These are phyloP conservation scores for Menidia menidia DNA, from an alignment of 2,797 vertebrate species.

Conservation along the genomic window DNA sequence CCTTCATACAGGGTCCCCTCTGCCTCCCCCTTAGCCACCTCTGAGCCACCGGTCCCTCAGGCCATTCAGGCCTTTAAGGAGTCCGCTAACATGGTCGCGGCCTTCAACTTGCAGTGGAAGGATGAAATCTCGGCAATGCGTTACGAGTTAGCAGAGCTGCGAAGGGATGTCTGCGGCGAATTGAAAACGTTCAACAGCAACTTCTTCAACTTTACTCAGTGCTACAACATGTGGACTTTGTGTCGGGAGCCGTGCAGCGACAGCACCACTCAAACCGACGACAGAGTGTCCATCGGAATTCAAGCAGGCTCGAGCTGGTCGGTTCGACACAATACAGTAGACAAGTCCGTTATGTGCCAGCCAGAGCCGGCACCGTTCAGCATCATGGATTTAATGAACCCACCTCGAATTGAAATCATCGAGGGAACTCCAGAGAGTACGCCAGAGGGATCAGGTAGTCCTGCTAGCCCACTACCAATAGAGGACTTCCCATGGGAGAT, in stretches of 20 bases:
- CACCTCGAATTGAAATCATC: constrained; percentile 84
- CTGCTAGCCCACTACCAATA: constrained; percentile 81
- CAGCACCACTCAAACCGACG: constrained; percentile 79
- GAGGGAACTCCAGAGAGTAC: constrained; percentile 81
- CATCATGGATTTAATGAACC: constrained; percentile 84
- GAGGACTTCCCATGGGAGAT: constrained; percentile 84
- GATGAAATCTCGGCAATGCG: constrained; percentile 89
- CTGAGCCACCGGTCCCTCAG: constrained; percentile 83
- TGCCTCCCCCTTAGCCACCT: constrained; percentile 70
- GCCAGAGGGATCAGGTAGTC: constrained; percentile 84
- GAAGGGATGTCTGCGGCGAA: constrained; percentile 85
- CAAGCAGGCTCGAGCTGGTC: constrained; percentile 84
- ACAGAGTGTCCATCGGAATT: constrained; percentile 84
- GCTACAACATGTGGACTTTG: constrained; percentile 88
- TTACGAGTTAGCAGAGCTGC: constrained; percentile 85
- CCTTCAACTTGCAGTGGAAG: constrained; percentile 88
- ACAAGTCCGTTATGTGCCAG: constrained; percentile 88
- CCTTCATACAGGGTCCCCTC: constrained; percentile 81
- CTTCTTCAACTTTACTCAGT: constrained; percentile 90
- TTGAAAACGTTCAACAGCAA: constrained; percentile 89
- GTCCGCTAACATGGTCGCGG: constrained; percentile 87
- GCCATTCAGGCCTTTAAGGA: constrained; percentile 88
- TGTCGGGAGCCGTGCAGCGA: constrained; percentile 83
- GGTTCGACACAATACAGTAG: constrained; percentile 80
- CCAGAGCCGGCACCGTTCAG: constrained; percentile 84